phyloP scores from a whole-genome alignment of 2,888 invertebrate genomes.

The Athrips mouffetella region DNA sequence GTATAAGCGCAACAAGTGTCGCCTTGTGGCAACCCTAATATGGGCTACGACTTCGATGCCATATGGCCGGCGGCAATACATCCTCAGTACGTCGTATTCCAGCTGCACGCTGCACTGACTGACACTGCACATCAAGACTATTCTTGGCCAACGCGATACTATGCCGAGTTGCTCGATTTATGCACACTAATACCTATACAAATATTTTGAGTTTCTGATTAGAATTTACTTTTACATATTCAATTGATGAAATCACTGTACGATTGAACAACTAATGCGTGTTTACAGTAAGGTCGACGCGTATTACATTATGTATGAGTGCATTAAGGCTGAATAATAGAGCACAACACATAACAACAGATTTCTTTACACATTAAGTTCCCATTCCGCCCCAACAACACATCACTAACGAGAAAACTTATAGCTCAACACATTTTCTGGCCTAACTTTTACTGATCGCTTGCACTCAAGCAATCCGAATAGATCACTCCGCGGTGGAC shows the following conservation, averaged over 20 bases:
- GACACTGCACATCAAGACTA: conserved; percentile 31
- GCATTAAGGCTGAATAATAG: conserved; percentile 30
- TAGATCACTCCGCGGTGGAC: conserved; percentile 20
- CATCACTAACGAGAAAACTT: conserved; percentile 5
- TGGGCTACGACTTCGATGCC: conserved; percentile 62
- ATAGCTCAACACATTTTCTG: conserved; percentile 55
- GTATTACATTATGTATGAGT: conserved; percentile 33
- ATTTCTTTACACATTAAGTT: conserved; percentile 1
- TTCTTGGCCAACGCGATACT: conserved; percentile 35
- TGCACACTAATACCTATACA: no score
- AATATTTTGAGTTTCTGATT: no score
- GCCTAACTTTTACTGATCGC: conserved; percentile 20
- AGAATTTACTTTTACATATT: background rate
- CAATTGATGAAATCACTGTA: conserved; percentile 4
- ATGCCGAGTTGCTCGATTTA: conserved; percentile 18
- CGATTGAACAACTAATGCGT: conserved; percentile 23
- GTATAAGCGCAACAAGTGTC: conserved; percentile 77
- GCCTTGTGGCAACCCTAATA: conserved; percentile 75
- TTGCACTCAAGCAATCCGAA: conserved; percentile 26
- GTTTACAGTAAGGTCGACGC: conserved; percentile 26
- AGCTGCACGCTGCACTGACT: no score
- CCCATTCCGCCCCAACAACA: background rate
- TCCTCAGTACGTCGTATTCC: conserved; percentile 49
- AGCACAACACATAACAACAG: conserved; percentile 41
- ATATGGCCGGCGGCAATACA: conserved; percentile 70